Conservation (phyloP, 2,888 invertebrate genomes). For the Oligia fasciuncula region DNA sequence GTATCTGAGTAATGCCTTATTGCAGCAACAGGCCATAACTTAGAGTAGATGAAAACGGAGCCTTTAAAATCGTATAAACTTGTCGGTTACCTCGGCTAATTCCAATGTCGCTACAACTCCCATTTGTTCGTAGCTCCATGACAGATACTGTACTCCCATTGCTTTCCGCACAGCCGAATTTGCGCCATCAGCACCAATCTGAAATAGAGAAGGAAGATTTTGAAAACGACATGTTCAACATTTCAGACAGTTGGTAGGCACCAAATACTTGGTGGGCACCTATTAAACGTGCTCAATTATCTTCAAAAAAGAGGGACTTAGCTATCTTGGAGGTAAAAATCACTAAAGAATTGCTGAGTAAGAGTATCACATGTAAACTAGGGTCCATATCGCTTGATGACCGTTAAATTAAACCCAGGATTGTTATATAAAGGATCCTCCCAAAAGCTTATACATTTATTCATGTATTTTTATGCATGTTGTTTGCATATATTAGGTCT, state of each 20-base stretch:
- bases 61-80: background rate
- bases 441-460: slow-evolving; percentile 9
- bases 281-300: no score
- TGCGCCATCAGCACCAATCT: slow-evolving; percentile 98
- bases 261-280: background rate
- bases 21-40: background rate
- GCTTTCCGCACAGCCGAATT: slow-evolving; percentile 96
- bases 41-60: background rate
- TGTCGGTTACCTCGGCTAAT: slow-evolving; percentile 92
- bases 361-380: background rate
- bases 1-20: background rate
- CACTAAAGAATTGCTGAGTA: background rate
- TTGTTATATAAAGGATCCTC: background rate
- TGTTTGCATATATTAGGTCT: background rate
- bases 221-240: background rate
- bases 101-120: slow-evolving; percentile 97
- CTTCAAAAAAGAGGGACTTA: no score
- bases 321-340: background rate
- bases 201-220: slow-evolving; percentile 46
- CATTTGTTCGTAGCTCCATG: slow-evolving; percentile 96
- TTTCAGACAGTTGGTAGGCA: background rate
- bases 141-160: slow-evolving; percentile 95
- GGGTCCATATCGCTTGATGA: background rate
- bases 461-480: background rate
- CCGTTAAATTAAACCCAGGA: background rate